Conservation (phyloP, 2,888 invertebrate genomes). For the Celastrina argiolus region DNA sequence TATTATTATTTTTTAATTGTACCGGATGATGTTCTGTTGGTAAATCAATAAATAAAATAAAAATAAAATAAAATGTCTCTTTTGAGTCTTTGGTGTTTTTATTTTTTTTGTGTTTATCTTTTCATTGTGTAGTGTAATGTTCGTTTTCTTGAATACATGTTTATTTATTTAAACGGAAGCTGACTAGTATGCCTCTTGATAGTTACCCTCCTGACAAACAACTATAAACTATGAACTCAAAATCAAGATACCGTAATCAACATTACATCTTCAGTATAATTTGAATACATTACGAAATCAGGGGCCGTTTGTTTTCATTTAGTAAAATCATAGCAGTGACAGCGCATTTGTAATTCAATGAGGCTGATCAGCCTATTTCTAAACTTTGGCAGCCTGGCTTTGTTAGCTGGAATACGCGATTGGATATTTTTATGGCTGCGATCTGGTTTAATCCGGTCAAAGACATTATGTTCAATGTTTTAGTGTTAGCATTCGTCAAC, state of each 20-base stretch:
- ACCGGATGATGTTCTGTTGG: too few species aligned
- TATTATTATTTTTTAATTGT: too few species aligned
- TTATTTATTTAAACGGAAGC: too few species aligned
- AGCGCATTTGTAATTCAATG: conserved; percentile 34
- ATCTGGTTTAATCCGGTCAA: neutral
- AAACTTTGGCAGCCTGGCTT: conserved; percentile 23
- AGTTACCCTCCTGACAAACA: too few species aligned
- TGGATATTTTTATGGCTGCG: conserved; percentile 4
- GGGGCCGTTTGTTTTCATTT: conserved; percentile 24
- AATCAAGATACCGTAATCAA: neutral
- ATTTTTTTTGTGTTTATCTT: too few species aligned
- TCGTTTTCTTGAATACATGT: too few species aligned
- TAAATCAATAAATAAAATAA: too few species aligned
- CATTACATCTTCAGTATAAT: neutral
- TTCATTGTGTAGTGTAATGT: too few species aligned
- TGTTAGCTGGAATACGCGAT: conserved; percentile 20
- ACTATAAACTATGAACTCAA: neutral
- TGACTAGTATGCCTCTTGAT: too few species aligned
- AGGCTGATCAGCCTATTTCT: conserved; percentile 27
- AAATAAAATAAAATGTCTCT: too few species aligned
- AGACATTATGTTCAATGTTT: neutral
- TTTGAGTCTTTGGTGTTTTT: too few species aligned
- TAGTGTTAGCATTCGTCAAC: neutral
- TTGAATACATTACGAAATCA: conserved; percentile 14
- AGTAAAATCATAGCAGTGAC: conserved; percentile 25